Base-by-base conservation (phyloP, 2,797 vertebrate species). In the Oryzias dopingdopingensis region DNA sequence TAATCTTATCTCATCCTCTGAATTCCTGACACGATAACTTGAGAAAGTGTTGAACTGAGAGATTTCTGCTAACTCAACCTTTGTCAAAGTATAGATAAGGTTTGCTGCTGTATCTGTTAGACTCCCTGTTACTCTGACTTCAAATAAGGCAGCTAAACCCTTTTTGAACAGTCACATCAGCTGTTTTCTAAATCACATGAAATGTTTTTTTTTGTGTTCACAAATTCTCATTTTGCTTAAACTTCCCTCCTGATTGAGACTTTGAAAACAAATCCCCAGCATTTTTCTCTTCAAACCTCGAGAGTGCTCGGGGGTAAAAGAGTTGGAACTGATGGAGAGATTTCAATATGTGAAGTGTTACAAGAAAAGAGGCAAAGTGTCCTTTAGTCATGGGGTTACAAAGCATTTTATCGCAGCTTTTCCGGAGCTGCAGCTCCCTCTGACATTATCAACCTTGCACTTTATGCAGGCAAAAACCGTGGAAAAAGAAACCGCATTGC, bases 351-450 rank as follows among this genome's bases (percentile, higher is more conserved):
- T 67, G 49, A 77, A 76, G 67, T 62, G 60, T 77, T 77, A 76
- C 65, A 43, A 63, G 66, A 77, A 67, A 59, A 80, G 56, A 80
- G 49, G 52, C 22, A 49, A 70, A 62, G 56, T 77, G 79, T 86
- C 81, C 74, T 85, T 87, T 69, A 80, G 74, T 81, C 82, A 81
- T 58, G 6, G 74, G 72, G 70, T 86, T 80, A 82, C 73, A 71
- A 77, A 75, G 77, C 79, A 81, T 86, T 85, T 86, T 77, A 85
- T 82, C 78, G 57, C 67, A 70, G 72, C 61, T 67, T 76, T 65
- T 46, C 67, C 72, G 59, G 77, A 54, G 67, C 76, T 62, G 70
- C 71, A 74, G 69, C 70, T 81, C 10, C 73, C 65, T 64, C 51
- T 83, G 83, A 84, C 84, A 83, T 84, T 77, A 77, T 83, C 78